Conservation (phyloP, 2,888 invertebrate genomes). For the Agrochola lota region DNA sequence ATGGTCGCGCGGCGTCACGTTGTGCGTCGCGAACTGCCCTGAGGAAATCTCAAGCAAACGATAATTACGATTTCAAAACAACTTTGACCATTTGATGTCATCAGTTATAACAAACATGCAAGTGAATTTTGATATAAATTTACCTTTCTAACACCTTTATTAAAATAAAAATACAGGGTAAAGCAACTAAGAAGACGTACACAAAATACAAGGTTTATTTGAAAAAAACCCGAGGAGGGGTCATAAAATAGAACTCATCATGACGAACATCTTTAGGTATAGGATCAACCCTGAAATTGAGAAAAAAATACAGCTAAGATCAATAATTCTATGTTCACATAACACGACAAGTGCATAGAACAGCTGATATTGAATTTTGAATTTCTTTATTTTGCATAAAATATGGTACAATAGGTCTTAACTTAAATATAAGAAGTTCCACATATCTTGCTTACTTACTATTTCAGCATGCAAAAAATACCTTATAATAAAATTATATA, state of each 20-base stretch:
- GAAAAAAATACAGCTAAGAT: not conserved
- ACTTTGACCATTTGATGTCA: slow-evolving; percentile 6
- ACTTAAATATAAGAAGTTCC: too few relatives aligned
- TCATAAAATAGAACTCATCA: not conserved
- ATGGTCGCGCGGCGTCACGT: not conserved
- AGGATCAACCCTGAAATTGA: not conserved
- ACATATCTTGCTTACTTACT: too few relatives aligned
- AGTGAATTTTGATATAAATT: not conserved
- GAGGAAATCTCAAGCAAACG: not conserved
- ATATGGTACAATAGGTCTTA: too few relatives aligned
- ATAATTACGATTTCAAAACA: not conserved
- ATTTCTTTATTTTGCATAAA: too few relatives aligned
- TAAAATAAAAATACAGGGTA: not conserved
- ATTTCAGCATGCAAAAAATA: too few relatives aligned
- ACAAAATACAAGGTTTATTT: not conserved
- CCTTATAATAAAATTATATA: too few relatives aligned
- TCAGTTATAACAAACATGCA: not conserved
- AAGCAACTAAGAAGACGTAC: not conserved
- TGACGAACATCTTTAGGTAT: not conserved
- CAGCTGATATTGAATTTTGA: too few relatives aligned
- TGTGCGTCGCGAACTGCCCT: not conserved
- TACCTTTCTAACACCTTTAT: not conserved
- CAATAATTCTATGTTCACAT: too few relatives aligned
- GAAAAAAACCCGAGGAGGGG: not conserved
- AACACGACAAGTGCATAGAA: too few relatives aligned